Conservation (phyloP, 2,797 vertebrate genomes). For the Parauchenoglanis punctatus region DNA sequence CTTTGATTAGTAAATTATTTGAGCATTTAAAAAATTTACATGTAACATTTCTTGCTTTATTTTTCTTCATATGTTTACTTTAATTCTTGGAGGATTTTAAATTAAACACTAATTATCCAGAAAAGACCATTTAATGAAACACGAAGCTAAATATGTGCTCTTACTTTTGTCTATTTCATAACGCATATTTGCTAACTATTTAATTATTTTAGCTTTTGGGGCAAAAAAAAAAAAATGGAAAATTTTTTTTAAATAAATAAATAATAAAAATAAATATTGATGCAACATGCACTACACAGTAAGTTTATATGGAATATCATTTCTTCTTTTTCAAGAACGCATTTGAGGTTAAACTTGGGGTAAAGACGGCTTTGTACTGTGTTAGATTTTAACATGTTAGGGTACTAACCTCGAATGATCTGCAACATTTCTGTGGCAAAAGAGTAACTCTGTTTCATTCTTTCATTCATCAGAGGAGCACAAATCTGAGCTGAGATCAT, state of each 20-base stretch:
- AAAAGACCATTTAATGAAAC: neutral
- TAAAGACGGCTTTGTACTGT: neutral
- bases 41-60: neutral
- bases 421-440: neutral
- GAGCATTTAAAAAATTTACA: too few relatives aligned
- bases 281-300: neutral
- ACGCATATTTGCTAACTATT: neutral
- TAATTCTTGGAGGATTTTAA: neutral
- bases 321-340: neutral
- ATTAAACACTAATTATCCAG: neutral
- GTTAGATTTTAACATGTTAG: neutral
- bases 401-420: neutral
- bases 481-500: conserved; percentile 3
- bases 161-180: neutral
- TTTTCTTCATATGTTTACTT: neutral
- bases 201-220: neutral
- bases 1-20: neutral
- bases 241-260: too few relatives aligned
- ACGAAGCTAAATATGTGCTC: neutral
- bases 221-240: neutral
- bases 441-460: neutral
- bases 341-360: neutral
- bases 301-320: neutral
- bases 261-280: neutral
- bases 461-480: neutral